Base-by-base conservation (phyloP, 2,888 invertebrate species). In the Capitulum mitella region DNA sequence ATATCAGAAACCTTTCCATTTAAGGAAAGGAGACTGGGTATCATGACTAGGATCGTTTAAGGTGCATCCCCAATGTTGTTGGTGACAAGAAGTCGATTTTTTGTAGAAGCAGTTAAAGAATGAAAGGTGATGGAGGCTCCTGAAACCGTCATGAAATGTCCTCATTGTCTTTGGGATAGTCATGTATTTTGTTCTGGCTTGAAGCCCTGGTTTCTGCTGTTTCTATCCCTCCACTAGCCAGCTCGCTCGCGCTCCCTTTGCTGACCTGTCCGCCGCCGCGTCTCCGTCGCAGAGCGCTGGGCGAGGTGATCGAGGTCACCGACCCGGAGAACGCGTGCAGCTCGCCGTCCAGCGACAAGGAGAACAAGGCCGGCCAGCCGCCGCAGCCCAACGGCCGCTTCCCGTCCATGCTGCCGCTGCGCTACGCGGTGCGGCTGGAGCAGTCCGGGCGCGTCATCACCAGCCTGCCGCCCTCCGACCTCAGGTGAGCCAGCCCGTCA, bases 261-360 rank as follows among this genome's bases (percentile, higher is more conserved):
- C 16, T 12, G 54, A 5, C 54, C 14, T 54, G 54, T 54, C 16
- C 3, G 22, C 54, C 26, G 54, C 29, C 6, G 6, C 8, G 29
- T 6, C 29, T 10, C 19, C 0, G 12, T 16, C 29, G 32, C 70
- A 70, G 70, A 40, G 70, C 70, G 37, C 40, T 37, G 19, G 70
- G 37, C 19, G 8, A 1, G 8, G 70, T 70, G 70, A 26, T 40
- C 26, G 70, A 22, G 0, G 70, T 70, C 10, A 40, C 70, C 10
- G 70, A 70, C 26, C 70, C 37, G 70, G 70, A 70, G 70, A 70
- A 37, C 40, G 70, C 14, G 12, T 29, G 76, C 22, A 37, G 32
- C 46, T 76, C 76, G 10, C 76, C 76, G 46, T 76, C 76, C 46
- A 76, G 76, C 43, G 76, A 76, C 76, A 76, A 76, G 76, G 76